These are phyloP conservation scores for Agapornis canus DNA, from an alignment of 2,797 vertebrate species.

Conservation along the genomic window DNA sequence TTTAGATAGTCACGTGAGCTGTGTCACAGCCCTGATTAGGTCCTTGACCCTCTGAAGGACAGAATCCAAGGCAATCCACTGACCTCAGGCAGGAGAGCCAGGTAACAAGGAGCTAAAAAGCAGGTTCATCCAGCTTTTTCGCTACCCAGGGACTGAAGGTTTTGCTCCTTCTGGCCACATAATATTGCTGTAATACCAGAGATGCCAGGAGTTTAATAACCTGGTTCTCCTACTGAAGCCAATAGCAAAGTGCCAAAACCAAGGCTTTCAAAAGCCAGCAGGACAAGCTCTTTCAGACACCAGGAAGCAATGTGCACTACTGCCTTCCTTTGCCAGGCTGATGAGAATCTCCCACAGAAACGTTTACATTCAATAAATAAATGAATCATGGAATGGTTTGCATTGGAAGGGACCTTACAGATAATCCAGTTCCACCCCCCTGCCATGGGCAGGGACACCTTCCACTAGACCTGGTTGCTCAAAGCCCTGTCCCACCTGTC, in stretches of 20 bases:
- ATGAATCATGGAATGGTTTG: background rate
- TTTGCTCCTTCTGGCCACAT: background rate
- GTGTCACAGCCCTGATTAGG: background rate
- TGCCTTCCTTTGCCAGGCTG: background rate
- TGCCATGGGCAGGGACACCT: background rate
- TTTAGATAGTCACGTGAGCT: background rate
- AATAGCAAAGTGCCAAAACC: background rate
- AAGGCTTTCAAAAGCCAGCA: background rate
- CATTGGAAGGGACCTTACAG: background rate
- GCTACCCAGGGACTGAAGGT: background rate
- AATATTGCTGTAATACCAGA: background rate
- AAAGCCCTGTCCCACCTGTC: background rate
- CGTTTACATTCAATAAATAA: background rate
- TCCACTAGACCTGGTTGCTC: background rate
- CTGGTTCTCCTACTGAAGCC: background rate
- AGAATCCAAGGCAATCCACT: background rate
- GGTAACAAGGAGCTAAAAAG: background rate
- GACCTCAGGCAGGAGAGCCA: background rate
- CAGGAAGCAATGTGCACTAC: background rate
- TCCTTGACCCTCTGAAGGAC: slow-evolving; percentile 1
- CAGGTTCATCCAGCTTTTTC: background rate
- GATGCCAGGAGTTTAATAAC: background rate
- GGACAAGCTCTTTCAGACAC: background rate
- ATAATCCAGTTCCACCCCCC: background rate
- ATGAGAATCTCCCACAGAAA: background rate